Conservation (phyloP, 2,888 invertebrate genomes). For the Apamea crenata region DNA sequence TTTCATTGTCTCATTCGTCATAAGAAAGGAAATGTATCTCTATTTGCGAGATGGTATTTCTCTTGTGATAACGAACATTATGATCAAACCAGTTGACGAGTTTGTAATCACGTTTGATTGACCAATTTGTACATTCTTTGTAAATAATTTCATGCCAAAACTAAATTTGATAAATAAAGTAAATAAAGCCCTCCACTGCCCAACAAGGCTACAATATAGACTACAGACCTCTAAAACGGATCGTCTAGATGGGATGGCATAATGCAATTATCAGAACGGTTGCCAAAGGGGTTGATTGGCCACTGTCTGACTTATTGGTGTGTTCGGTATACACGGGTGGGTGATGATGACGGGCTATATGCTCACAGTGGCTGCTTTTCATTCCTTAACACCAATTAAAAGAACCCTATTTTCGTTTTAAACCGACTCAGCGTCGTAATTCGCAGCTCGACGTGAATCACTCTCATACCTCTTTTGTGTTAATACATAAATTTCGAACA, state of each 20-base stretch:
- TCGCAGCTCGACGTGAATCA: background rate
- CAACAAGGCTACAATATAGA: background rate
- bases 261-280: constrained; percentile 37
- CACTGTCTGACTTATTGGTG: constrained; percentile 2
- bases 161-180: constrained; percentile 26
- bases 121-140: constrained; percentile 10
- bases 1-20: constrained; percentile 35
- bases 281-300: constrained; percentile 19
- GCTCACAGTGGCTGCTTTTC: background rate
- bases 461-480: background rate
- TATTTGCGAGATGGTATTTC: background rate
- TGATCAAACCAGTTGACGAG: constrained; percentile 1
- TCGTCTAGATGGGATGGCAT: constrained; percentile 22
- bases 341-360: background rate
- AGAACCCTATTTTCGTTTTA: background rate
- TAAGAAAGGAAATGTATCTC: constrained; percentile 14
- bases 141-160: constrained; percentile 14
- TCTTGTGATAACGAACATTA: constrained; percentile 16
- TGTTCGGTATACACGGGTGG: background rate
- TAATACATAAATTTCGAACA: background rate
- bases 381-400: background rate
- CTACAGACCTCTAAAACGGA: constrained; percentile 37
- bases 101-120: constrained; percentile 10
- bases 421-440: background rate
- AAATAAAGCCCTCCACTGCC: background rate